Evolutionary conservation across 2,888 invertebrate genomes (phyloP).

Genomic region (Rotaria sp.): DNA sequence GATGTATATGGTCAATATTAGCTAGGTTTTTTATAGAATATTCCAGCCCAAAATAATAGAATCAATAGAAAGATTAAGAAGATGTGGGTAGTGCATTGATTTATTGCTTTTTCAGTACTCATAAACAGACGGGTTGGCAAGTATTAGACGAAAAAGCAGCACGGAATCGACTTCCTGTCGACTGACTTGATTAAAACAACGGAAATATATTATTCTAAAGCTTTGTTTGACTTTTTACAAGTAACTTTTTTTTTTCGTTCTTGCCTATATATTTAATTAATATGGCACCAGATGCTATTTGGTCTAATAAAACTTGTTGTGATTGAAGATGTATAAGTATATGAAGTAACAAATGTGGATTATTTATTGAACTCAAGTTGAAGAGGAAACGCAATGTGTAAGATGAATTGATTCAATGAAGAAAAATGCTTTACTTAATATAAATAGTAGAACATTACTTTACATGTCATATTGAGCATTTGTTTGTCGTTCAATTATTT

Average conservation of each 20-base stretch:
- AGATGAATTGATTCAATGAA: not conserved
- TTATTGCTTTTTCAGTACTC: not conserved
- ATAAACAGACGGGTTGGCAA: not conserved
- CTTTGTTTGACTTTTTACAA: not conserved
- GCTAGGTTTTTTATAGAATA: not conserved
- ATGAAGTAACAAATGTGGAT: not conserved
- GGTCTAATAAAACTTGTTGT: not conserved
- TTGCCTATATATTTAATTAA: not conserved
- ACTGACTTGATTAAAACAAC: not conserved
- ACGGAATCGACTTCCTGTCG: not conserved
- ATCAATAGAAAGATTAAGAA: not conserved
- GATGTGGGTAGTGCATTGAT: not conserved
- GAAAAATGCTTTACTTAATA: not conserved
- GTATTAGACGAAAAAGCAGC: not conserved
- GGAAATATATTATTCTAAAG: not conserved
- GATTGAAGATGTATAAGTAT: not conserved
- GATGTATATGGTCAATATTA: not conserved
- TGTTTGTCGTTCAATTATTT: not conserved
- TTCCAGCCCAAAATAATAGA: not conserved
- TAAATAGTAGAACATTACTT: not conserved
- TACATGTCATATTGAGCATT: not conserved
- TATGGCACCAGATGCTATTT: not conserved
- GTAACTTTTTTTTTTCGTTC: not conserved
- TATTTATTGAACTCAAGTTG: not conserved
- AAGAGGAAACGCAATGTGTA: not conserved